Base-by-base conservation (phyloP, 1,140 invertebrate species). In the Platyscapa corneri region DNA sequence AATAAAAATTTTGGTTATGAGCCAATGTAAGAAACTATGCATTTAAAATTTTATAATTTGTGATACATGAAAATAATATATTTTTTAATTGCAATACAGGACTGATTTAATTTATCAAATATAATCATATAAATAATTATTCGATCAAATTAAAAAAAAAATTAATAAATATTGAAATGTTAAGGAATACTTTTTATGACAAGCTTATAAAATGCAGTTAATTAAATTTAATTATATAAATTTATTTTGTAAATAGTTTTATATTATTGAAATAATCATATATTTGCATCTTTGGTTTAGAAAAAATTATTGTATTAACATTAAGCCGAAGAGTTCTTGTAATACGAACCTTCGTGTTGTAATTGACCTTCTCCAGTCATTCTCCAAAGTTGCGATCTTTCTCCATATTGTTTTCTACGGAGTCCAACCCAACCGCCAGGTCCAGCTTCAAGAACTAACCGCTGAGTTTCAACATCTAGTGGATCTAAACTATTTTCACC, bases 361-460 rank as follows among this genome's bases (percentile, higher is more conserved):
- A 99, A 93, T 92, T 98, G 96, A 3, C 97, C 97, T 88, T 95
- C 95, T 0, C 96, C 95, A 72, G 97, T 98, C 95, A 99, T 97
- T 34, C 98, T 94, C 99, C 99, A 99, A n/a, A 99, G 92, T 92
- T 99, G 98, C 0, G 96, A 96, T 85, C 98, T 95, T 90, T 97
- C 96, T 0, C 98, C 98, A 3, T 95, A 96, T 90, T 98, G 96
- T 91, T 98, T 98, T 72, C 95, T 94, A 39, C 95, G 95, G 49
- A 99, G 94, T 34, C 97, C 93, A 0, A 99, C 97, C 86, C 94
- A 95, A 34, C 94, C 95, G 37, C 94, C 95, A 88, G 96, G 93
- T 32, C 95, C 94, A 37, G 98, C 97, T 92, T 98, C 97, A 53
- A 99, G 92, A 0, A 99, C 98, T 34, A 99, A 91, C 89, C 97